phyloP scores from a whole-genome alignment of 1,140 invertebrate genomes.

The Ips nitidus region DNA sequence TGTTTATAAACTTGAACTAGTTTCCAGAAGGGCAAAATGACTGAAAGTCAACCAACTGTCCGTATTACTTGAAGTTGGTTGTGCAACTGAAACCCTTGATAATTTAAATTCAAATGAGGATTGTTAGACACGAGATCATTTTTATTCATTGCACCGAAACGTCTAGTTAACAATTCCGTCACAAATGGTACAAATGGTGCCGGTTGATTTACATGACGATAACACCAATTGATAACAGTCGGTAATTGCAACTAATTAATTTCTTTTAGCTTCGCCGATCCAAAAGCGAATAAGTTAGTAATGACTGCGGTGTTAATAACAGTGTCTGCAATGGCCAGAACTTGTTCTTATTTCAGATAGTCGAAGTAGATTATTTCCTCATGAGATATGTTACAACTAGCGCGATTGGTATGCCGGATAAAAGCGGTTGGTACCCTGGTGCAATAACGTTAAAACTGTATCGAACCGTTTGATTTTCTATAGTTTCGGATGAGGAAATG shows the following conservation, averaged over 20 bases:
- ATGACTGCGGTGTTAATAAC: conserved; percentile 26
- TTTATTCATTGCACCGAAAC: neutral
- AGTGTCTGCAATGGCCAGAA: conserved; percentile 21
- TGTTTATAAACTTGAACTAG: no score
- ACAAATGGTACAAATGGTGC: conserved; percentile 19
- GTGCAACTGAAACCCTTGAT: neutral
- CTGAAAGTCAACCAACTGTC: neutral
- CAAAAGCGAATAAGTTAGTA: conserved; percentile 13
- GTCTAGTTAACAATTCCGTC: conserved; percentile 13
- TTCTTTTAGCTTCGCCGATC: conserved; percentile 17
- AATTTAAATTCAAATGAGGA: neutral
- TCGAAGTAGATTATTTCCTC: conserved; percentile 6
- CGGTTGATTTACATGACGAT: conserved; percentile 30
- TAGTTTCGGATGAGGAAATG: neutral
- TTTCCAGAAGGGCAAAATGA: no score
- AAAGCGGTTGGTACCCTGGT: neutral
- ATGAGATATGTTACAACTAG: conserved; percentile 1
- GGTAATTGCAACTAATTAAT: conserved; percentile 31
- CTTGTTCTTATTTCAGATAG: conserved; percentile 18
- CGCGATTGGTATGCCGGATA: conserved; percentile 2
- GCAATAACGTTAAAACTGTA: neutral
- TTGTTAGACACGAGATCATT: neutral
- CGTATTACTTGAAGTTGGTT: neutral
- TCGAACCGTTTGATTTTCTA: neutral
- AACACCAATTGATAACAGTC: conserved; percentile 29